Evolutionary conservation across 1,140 invertebrate species (phyloP), one percentile per base, ranked within the genome.

Genomic region (Battus philenor): DNA sequence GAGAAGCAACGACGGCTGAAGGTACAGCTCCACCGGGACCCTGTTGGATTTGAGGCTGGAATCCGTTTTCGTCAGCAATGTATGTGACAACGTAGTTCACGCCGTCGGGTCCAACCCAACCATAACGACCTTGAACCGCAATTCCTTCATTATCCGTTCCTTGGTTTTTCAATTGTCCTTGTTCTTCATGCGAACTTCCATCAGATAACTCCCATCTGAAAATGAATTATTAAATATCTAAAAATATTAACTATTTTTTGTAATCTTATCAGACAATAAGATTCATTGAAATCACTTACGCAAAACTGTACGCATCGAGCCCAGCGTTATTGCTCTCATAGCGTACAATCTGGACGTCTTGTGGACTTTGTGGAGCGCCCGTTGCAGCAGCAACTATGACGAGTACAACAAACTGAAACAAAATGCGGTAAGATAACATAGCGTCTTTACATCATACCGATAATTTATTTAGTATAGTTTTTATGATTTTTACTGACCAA

Each of bases 31-130:
- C 92, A 33, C 92, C 90, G 1, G 90, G 88, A 18, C 91, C 91
- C 24, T 88, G 87, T 43, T 78, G 62, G 17, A 87, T 88, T 31
- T 68, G 59, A 1, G 91, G 88, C 41, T 89, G 88, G 84, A 91
- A 93, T 15, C 92, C 92, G 51, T 92, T 92, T 52, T 94, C 92
- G 60, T 94, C 93, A 32, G 94, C 93, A 12, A 90, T 88, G 70
- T 95, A 95, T 2, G 87, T 89, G 5, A 95, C 79, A 1, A 75
- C 83, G 55, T 90, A 89, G 0, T 65, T 73, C 2, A 88, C 76
- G 2, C 89, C 90, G 53, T 90, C 88, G 22, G 87, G 83, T 7
- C 85, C 89, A 1, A 88, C 70, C 81, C 88, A 91, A 10, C 73
- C 53, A 61, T 89, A 91, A 8, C 73, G 69, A 41, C 90, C 90